Evolutionary conservation across 64 coral and sea anemone genomes (phyloP).

Genomic region (Cladopsammia gracilis): DNA sequence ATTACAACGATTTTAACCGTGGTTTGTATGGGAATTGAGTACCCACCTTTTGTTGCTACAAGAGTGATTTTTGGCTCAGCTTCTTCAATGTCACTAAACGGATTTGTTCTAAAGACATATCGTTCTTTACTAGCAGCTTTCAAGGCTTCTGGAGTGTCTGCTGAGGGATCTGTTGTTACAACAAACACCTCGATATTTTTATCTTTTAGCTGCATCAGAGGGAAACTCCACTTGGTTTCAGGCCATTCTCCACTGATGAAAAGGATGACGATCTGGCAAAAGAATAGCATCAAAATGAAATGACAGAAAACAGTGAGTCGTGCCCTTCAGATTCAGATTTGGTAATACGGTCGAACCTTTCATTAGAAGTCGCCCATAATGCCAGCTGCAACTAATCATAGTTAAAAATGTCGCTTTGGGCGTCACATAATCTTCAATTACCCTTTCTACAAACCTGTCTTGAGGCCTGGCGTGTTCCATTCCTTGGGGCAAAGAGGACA

Average conservation of each 20-base stretch:
- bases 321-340: too few species aligned
- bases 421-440: background rate
- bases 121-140: conserved; percentile 17
- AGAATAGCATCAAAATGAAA: background rate
- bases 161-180: conserved; percentile 37
- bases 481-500: conserved; percentile 55
- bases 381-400: too few species aligned
- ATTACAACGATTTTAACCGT: background rate
- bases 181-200: conserved; percentile 29
- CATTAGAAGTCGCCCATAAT: too few species aligned
- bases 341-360: too few species aligned
- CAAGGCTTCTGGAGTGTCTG: background rate
- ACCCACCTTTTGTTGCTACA: conserved; percentile 20
- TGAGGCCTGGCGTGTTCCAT: conserved; percentile 55
- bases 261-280: conserved; percentile 30
- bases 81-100: conserved; percentile 37
- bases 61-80: conserved; percentile 39
- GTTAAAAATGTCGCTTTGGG: too few species aligned
- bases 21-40: too few species aligned
- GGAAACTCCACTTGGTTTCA: conserved; percentile 1
- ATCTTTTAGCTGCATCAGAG: conserved; percentile 8
- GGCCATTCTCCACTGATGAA: conserved; percentile 54
- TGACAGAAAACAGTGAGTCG: background rate
- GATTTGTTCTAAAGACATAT: conserved; percentile 29
- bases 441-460: conserved; percentile 45